These are phyloP conservation scores for Chaetodon trifascialis DNA, from an alignment of 2,113 vertebrate species.

Conservation along the genomic window DNA sequence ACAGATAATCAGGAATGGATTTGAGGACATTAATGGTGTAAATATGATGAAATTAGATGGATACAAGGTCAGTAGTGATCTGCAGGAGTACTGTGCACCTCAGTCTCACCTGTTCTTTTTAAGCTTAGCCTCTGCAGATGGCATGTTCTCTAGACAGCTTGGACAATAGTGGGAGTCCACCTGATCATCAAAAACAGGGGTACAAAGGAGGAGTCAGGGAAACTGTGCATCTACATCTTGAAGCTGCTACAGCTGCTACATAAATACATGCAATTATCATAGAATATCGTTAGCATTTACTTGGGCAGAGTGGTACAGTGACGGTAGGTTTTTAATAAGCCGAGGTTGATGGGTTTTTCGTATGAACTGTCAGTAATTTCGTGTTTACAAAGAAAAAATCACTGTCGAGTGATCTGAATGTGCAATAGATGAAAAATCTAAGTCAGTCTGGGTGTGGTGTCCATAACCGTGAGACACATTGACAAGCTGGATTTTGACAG, in stretches of 20 bases:
- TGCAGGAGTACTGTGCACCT: accelerated
- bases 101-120: slow-evolving; percentile 95
- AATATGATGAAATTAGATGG: background rate
- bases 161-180: slow-evolving; percentile 99
- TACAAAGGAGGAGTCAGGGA: background rate
- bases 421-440: background rate
- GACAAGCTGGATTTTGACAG: background rate
- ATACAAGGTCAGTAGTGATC: background rate
- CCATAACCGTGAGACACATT: slow-evolving; percentile 2
- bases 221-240: background rate
- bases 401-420: background rate
- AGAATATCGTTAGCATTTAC: background rate
- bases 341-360: too few species aligned
- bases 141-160: slow-evolving; percentile 99
- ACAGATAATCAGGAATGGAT: background rate
- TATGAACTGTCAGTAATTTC: background rate
- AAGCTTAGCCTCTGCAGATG: slow-evolving; percentile 98
- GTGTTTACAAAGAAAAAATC: background rate
- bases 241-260: too few species aligned
- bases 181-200: slow-evolving; percentile 73
- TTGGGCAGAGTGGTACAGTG: background rate
- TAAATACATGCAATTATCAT: background rate
- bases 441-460: slow-evolving; percentile 73
- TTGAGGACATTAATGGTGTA: background rate
- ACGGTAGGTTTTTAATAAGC: too few species aligned